Conservation (phyloP, 2,888 invertebrate species). For the Alloplasta piceator region DNA sequence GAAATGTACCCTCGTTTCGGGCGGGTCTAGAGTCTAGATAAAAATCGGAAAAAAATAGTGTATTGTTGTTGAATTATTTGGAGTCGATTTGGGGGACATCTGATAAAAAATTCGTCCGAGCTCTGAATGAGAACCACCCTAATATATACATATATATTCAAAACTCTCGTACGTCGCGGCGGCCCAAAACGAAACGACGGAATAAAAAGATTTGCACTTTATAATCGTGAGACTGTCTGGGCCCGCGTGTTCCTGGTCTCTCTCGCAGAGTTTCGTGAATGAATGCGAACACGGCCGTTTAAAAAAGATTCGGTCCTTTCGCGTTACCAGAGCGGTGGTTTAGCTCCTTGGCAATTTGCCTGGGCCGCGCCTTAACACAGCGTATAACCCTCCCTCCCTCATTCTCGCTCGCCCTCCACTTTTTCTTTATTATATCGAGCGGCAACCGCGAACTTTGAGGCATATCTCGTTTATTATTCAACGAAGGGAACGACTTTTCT, state of each 20-base stretch:
- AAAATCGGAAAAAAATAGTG: too few relatives aligned
- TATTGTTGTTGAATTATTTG: too few relatives aligned
- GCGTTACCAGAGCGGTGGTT: conserved; percentile 15
- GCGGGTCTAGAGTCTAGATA: too few relatives aligned
- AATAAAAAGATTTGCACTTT: conserved; percentile 81
- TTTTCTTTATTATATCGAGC: conserved; percentile 39
- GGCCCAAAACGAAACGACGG: conserved; percentile 73
- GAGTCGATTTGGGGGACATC: too few relatives aligned
- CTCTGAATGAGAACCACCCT: too few relatives aligned
- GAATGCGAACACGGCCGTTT: conserved; percentile 77
- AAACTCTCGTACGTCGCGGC: conserved; percentile 26
- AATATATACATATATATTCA: conserved; percentile 9
- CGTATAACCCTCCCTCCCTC: conserved; percentile 48
- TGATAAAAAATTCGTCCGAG: too few relatives aligned
- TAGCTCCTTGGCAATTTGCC: conserved; percentile 61
- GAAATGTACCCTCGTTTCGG: too few relatives aligned
- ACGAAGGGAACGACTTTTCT: conserved; percentile 23
- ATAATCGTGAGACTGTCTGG: conserved; percentile 81
- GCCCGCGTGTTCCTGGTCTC: conserved; percentile 62
- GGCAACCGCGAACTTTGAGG: conserved; percentile 39
- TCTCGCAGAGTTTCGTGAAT: conserved; percentile 54
- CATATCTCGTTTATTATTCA: conserved; percentile 46
- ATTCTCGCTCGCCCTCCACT: conserved; percentile 22
- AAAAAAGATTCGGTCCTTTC: conserved; percentile 70
- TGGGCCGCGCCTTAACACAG: conserved; percentile 14